These are phyloP conservation scores for Papilio gigon DNA, from an alignment of 2,888 invertebrate species.

Conservation along the genomic window DNA sequence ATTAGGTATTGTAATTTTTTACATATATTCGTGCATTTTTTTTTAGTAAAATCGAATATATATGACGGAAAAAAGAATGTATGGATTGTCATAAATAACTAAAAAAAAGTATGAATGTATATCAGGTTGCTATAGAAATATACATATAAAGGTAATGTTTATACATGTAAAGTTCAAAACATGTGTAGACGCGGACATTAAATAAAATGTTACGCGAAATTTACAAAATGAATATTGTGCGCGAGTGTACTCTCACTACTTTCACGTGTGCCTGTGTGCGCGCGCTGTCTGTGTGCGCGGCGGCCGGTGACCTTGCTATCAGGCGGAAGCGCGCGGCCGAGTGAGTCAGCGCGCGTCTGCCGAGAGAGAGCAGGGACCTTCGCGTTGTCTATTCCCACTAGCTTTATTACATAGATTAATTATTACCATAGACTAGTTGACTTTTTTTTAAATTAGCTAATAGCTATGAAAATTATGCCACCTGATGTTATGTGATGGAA, in stretches of 20 bases:
- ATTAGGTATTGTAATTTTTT: no score
- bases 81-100: no score
- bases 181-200: not conserved
- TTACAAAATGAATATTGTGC: conserved; percentile 41
- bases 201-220: conserved; percentile 19
- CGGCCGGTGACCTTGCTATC: conserved; percentile 82
- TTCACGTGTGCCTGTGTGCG: conserved; percentile 58
- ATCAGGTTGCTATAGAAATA: not conserved
- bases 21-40: no score
- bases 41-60: no score
- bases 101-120: no score
- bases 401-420: conserved; percentile 42
- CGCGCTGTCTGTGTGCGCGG: conserved; percentile 59
- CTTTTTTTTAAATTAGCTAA: not conserved
- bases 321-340: conserved; percentile 79
- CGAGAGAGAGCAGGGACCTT: conserved; percentile 73
- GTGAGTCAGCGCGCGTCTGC: conserved; percentile 79
- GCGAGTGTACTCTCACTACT: conserved; percentile 79
- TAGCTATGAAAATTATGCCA: not conserved
- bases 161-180: not conserved
- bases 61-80: no score
- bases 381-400: conserved; percentile 53
- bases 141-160: not conserved
- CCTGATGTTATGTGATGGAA: not conserved
- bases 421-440: conserved; percentile 1